Evolutionary conservation across 2,113 vertebrate species (phyloP), one percentile per base, ranked within the genome.

Genomic region (Bujurquina vittata): DNA sequence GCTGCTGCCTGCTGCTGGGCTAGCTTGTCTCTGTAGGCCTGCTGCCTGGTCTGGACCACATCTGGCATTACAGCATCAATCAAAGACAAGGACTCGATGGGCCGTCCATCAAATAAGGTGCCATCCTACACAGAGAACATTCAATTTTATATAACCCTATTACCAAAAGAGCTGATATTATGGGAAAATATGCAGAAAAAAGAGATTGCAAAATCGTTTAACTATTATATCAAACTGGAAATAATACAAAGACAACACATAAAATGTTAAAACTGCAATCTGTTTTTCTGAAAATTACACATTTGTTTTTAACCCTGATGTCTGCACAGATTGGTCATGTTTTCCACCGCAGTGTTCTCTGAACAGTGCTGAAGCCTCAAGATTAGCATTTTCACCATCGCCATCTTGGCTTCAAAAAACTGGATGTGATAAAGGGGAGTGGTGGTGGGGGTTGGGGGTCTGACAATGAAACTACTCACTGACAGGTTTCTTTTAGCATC

Each of bases 11-110:
- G 97, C 80, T 99, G 98, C 74, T 94, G 92, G 69, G 97, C 97
- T 91, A 99, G 96, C 93, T 99, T 99, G 91, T 99, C 98, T 93
- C 97, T 95, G 77, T 99, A 99, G 73, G 98, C 98, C 95, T 99
- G 98, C 84, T 99, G 98, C 89, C 98, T 96, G 22, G 98, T 99
- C 88, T 99, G 98, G 26, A 99, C 98, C 33, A 99, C 98, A 93
- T 99, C 98, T 79, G 98, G 98, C 98, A 99, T 99, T 58, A 99
- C 98, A 18, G 98, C 98, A 73, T 99, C 98, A 77, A 99, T 99
- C 95, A 99, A 95, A 75, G 98, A 99, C 92, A 99, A 95, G 22
- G 98, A 99, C 94, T 99, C 98, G 85, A 99, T 99, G 79, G 98
- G 98, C 92, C 98, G 96, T 60, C 98, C 98, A 80, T 99, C 98